These are phyloP conservation scores for Furnarius figulus DNA, from an alignment of 2,113 vertebrate species.

Conservation along the genomic window DNA sequence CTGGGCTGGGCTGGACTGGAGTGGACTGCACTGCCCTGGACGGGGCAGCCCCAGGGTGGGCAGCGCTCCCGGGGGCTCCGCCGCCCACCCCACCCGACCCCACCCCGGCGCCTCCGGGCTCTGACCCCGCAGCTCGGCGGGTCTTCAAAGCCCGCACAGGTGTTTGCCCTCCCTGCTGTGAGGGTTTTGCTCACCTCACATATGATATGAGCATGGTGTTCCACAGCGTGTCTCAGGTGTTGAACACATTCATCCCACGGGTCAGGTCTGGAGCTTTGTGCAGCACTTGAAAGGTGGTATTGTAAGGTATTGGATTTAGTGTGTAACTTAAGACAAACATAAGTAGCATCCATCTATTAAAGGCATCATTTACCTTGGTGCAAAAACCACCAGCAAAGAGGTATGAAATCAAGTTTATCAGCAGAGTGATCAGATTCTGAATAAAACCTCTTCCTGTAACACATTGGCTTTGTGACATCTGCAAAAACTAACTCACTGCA, in stretches of 20 bases:
- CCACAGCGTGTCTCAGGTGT: not conserved
- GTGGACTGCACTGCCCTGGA: not conserved
- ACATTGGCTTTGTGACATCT: not conserved
- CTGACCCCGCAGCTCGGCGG: accelerated
- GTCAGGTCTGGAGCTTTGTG: not conserved
- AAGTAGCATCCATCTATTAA: not conserved
- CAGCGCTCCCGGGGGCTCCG: too few relatives aligned
- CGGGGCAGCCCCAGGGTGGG: not conserved
- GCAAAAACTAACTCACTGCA: not conserved
- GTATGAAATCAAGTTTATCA: not conserved
- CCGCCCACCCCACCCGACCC: too few relatives aligned
- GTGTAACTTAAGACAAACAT: not conserved
- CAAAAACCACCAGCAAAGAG: not conserved
- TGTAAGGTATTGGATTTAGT: not conserved
- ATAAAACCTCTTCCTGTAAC: not conserved
- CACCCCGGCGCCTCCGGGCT: not conserved
- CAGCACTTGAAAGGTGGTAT: not conserved
- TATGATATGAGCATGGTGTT: not conserved
- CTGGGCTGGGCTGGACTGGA: not conserved
- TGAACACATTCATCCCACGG: not conserved
- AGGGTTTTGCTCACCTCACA: not conserved
- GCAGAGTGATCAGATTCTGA: not conserved
- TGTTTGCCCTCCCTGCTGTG: accelerated
- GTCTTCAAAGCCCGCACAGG: accelerated
- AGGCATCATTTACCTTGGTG: not conserved